A percentile compares a stretch with the other conserved stretches of the same genome.
Conservation (phyloP, 1,140 invertebrate genomes). For the Magallana ariakensis region DNA sequence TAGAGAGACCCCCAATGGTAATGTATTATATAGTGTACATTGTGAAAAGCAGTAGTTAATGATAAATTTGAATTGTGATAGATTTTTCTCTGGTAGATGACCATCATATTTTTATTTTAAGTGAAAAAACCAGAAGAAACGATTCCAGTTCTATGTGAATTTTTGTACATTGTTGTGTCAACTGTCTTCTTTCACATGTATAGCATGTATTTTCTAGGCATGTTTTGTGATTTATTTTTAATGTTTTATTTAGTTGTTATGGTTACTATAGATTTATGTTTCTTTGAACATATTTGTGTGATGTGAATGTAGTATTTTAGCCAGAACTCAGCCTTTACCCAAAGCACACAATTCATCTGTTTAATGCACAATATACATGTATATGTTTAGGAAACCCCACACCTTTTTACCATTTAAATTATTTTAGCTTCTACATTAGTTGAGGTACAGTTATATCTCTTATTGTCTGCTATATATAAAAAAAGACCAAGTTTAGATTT, state of each 20-base stretch:
- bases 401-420: too few relatives aligned
- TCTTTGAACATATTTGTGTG: not conserved
- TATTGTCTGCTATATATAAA: too few relatives aligned
- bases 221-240: too few relatives aligned
- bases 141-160: too few relatives aligned
- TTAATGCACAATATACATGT: not conserved
- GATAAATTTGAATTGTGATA: not conserved
- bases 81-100: not conserved
- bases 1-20: not conserved
- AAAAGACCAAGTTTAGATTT: too few relatives aligned
- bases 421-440: too few relatives aligned
- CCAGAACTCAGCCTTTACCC: not conserved
- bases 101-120: too few relatives aligned
- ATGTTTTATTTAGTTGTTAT: too few relatives aligned
- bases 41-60: constrained; percentile 16
- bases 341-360: not conserved
- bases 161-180: not conserved
- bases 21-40: constrained; percentile 19
- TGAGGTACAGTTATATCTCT: too few relatives aligned
- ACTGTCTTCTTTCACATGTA: not conserved
- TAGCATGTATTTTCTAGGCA: not conserved
- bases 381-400: too few relatives aligned
- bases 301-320: not conserved
- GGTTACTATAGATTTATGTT: too few relatives aligned
- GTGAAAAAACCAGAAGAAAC: too few relatives aligned